These are phyloP conservation scores for Dorcus parallelipipedus DNA, from an alignment of 2,888 invertebrate genomes.

Conservation along the genomic window DNA sequence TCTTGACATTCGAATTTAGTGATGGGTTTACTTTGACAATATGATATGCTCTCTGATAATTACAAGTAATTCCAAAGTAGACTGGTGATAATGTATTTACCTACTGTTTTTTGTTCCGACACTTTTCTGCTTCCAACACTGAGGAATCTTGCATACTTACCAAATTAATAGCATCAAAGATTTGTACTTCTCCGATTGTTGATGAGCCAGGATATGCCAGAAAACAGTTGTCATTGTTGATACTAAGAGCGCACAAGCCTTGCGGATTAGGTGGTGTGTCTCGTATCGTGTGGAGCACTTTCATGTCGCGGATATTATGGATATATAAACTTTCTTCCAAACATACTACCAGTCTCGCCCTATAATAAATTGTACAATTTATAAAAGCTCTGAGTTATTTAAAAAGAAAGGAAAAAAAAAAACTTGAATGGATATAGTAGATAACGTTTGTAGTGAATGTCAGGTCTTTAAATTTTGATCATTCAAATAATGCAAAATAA, in stretches of 20 bases:
- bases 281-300: slow-evolving; percentile 94
- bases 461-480: background rate
- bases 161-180: slow-evolving; percentile 89
- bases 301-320: slow-evolving; percentile 98
- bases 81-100: too few relatives aligned
- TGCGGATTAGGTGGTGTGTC: slow-evolving; percentile 95
- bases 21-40: too few relatives aligned
- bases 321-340: slow-evolving; percentile 96
- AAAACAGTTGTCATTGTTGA: slow-evolving; percentile 83
- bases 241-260: slow-evolving; percentile 87
- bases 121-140: too few relatives aligned
- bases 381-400: background rate
- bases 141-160: slow-evolving; percentile 50
- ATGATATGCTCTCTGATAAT: too few relatives aligned
- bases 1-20: too few relatives aligned
- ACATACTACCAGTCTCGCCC: slow-evolving; percentile 84
- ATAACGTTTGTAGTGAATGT: background rate
- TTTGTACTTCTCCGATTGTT: slow-evolving; percentile 91
- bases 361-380: slow-evolving; percentile 20
- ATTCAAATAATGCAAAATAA: background rate
- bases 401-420: background rate
- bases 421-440: background rate
- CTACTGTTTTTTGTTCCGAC: too few relatives aligned
- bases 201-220: slow-evolving; percentile 96
- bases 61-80: too few relatives aligned